These are phyloP conservation scores for Agapornis canus DNA, from an alignment of 2,797 vertebrate genomes.

Conservation along the genomic window DNA sequence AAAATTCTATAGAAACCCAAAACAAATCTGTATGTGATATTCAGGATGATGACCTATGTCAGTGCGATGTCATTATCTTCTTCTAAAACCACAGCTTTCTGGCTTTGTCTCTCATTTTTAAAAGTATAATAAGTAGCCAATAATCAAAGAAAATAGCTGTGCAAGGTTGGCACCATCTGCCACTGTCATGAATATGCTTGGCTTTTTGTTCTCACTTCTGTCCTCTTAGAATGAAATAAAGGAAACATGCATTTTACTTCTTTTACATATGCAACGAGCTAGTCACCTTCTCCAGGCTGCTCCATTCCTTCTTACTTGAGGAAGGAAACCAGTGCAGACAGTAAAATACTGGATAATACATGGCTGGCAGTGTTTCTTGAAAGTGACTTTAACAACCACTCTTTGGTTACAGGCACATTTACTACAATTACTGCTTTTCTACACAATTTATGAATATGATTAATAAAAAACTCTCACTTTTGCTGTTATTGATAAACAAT, in stretches of 20 bases:
- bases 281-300: conserved; percentile 27
- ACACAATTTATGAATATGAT: neutral
- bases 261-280: conserved; percentile 39
- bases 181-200: conserved; percentile 38
- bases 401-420: neutral
- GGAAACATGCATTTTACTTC: conserved; percentile 38
- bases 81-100: conserved; percentile 26
- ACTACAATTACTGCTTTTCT: neutral
- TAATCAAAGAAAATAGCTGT: conserved; percentile 32
- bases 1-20: conserved; percentile 2
- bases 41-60: neutral
- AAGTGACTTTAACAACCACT: conserved; percentile 8
- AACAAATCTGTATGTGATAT: neutral
- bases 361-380: neutral
- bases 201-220: conserved; percentile 68
- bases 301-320: neutral
- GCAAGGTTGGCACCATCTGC: conserved; percentile 45
- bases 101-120: conserved; percentile 39
- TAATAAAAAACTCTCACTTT: conserved; percentile 2
- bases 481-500: conserved; percentile 31
- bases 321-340: neutral
- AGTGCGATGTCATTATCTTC: neutral
- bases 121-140: conserved; percentile 50
- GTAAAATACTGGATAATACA: neutral
- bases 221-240: conserved; percentile 56